These are phyloP conservation scores for Chaunax sp. DNA, from an alignment of 2,797 vertebrate genomes.

Conservation along the genomic window DNA sequence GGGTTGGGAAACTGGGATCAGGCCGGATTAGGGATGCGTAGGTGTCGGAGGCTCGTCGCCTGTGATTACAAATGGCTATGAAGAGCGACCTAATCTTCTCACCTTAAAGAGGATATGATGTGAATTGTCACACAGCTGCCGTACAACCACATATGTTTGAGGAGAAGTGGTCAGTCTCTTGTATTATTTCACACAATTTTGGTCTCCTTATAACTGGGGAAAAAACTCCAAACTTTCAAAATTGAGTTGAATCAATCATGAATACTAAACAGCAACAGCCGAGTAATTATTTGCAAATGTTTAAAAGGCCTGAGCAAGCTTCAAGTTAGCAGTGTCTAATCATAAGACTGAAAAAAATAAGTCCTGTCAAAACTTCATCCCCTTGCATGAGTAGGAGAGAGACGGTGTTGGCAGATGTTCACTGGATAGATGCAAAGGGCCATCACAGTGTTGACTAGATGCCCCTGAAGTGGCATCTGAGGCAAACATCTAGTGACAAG, in stretches of 20 bases:
- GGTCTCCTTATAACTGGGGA: not conserved
- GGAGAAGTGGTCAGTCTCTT: constrained; percentile 44
- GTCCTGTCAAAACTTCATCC: constrained; percentile 38
- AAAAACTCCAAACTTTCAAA: constrained; percentile 23
- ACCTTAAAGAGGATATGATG: constrained; percentile 79
- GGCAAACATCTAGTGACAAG: constrained; percentile 78
- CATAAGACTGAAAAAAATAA: constrained; percentile 23
- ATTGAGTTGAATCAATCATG: constrained; percentile 15
- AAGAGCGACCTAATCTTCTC: constrained; percentile 76
- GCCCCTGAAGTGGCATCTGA: constrained; percentile 68
- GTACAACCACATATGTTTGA: constrained; percentile 50
- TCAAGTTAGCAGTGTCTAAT: constrained; percentile 55
- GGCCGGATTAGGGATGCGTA: constrained; percentile 73
- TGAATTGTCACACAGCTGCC: constrained; percentile 64
- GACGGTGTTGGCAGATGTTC: constrained; percentile 48
- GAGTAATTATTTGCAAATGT: constrained; percentile 56
- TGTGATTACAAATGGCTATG: constrained; percentile 73
- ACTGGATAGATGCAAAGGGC: constrained; percentile 66
- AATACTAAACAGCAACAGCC: constrained; percentile 47
- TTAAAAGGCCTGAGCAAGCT: constrained; percentile 54
- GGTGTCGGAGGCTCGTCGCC: constrained; percentile 61
- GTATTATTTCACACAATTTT: constrained; percentile 5
- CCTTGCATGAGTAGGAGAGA: constrained; percentile 26
- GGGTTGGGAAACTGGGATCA: constrained; percentile 51
- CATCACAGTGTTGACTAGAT: constrained; percentile 50